phyloP scores from a whole-genome alignment of 2,797 vertebrate species.

The Macroramphosus scolopax region DNA sequence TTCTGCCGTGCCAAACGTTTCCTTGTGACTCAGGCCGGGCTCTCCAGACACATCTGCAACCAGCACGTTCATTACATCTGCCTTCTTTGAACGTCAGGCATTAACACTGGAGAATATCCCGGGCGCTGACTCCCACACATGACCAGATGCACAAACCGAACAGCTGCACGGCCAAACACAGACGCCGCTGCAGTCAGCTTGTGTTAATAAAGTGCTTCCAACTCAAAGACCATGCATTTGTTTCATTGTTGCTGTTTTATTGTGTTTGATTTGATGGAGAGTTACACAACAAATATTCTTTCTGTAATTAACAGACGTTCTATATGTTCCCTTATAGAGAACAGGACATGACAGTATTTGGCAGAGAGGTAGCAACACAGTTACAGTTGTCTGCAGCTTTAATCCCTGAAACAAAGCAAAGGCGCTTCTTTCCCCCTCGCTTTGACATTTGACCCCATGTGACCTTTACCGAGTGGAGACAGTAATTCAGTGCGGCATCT shows the following conservation, averaged over 20 bases:
- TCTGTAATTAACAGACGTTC: constrained; percentile 52
- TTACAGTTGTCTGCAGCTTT: constrained; percentile 19
- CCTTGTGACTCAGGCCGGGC: constrained; percentile 68
- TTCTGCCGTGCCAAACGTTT: constrained; percentile 51
- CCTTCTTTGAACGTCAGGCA: constrained; percentile 68
- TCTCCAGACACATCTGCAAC: constrained; percentile 66
- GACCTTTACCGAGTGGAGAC: constrained; percentile 22
- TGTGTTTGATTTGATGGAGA: constrained; percentile 56
- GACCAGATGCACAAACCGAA: constrained; percentile 46
- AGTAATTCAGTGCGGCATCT: constrained; percentile 25
- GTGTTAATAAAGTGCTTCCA: constrained; percentile 65
- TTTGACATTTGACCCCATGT: constrained; percentile 33
- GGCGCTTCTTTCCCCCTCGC: constrained; percentile 7
- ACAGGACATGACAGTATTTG: constrained; percentile 25
- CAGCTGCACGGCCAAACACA: constrained; percentile 52
- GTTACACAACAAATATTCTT: constrained; percentile 32
- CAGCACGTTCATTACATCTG: constrained; percentile 50
- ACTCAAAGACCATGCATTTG: constrained; percentile 67
- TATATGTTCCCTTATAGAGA: constrained; percentile 6
- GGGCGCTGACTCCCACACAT: constrained; percentile 70
- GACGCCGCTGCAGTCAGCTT: constrained; percentile 45
- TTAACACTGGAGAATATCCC: constrained; percentile 63
- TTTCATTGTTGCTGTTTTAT: constrained; percentile 64
- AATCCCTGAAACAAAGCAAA: constrained; percentile 25
- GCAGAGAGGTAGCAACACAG: constrained; percentile 15